These are phyloP conservation scores for Nothoprocta pentlandii DNA, from an alignment of 2,113 vertebrate genomes.

Conservation along the genomic window DNA sequence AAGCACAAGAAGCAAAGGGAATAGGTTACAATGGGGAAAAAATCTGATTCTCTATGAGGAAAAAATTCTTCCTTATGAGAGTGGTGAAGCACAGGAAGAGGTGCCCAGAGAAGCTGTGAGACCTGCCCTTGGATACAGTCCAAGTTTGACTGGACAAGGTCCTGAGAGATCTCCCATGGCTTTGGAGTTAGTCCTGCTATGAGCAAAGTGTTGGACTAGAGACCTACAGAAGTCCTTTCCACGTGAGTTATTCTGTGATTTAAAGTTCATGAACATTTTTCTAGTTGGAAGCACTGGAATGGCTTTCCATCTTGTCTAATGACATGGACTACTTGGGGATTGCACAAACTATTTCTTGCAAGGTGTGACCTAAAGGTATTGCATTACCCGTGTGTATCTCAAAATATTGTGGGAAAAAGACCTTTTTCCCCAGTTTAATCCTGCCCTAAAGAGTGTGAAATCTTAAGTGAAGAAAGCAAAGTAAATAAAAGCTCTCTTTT, in stretches of 20 bases:
- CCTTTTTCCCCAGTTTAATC: not conserved
- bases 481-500: not conserved
- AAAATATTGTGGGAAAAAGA: not conserved
- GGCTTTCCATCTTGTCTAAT: accelerated
- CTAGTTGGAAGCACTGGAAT: not conserved
- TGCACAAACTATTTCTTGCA: not conserved
- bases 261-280: not conserved
- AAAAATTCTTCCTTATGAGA: not conserved
- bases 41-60: not conserved
- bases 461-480: not conserved
- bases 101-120: not conserved
- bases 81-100: not conserved
- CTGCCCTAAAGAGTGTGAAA: not conserved
- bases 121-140: not conserved
- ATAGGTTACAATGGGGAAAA: not conserved
- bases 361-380: not conserved
- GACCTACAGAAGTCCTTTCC: not conserved
- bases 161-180: not conserved
- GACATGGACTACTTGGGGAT: not conserved
- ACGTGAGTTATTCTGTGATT: not conserved
- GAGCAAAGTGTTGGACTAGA: not conserved
- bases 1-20: not conserved
- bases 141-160: not conserved
- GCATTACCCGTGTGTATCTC: not conserved
- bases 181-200: not conserved